Conservation (phyloP, 2,113 vertebrate species). For the Colossoma macropomum region DNA sequence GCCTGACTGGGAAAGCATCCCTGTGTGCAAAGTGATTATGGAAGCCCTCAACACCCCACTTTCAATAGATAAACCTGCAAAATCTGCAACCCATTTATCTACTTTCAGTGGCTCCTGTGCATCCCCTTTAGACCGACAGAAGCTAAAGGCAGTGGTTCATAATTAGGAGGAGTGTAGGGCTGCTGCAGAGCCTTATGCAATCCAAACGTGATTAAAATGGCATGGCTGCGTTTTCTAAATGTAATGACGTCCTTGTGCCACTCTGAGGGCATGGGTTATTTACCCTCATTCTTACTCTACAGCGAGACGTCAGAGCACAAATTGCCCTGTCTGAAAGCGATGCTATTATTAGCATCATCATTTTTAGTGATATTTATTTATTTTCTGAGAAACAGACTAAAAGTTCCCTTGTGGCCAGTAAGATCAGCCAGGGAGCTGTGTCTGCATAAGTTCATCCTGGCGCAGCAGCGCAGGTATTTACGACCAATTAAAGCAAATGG, state of each 20-base stretch:
- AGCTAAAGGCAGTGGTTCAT: slow-evolving; percentile 41
- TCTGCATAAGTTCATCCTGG: background rate
- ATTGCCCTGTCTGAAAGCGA: background rate
- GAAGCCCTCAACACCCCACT: slow-evolving; percentile 19
- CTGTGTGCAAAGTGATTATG: background rate
- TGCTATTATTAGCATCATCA: background rate
- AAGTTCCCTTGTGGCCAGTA: background rate
- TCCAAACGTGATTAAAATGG: slow-evolving; percentile 44
- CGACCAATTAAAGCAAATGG: background rate
- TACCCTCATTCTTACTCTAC: background rate
- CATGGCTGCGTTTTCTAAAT: slow-evolving; percentile 22
- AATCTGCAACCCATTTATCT: slow-evolving; percentile 32
- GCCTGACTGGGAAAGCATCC: slow-evolving; percentile 3
- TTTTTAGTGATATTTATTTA: slow-evolving; percentile 4
- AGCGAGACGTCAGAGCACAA: background rate
- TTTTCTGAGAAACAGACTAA: background rate
- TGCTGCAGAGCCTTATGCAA: slow-evolving; percentile 42
- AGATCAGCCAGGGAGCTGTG: background rate
- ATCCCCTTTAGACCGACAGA: slow-evolving; percentile 23
- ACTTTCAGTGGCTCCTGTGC: background rate
- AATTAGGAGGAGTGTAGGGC: slow-evolving; percentile 43
- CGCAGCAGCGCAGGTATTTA: background rate
- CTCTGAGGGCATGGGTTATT: slow-evolving; percentile 27
- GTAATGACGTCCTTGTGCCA: slow-evolving; percentile 24
- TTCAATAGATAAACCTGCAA: slow-evolving; percentile 15